A percentile compares a stretch with the other conserved stretches of the same genome.
phyloP scores from a whole-genome alignment of 1,140 invertebrate genomes.

The Teleopsis dalmanni region DNA sequence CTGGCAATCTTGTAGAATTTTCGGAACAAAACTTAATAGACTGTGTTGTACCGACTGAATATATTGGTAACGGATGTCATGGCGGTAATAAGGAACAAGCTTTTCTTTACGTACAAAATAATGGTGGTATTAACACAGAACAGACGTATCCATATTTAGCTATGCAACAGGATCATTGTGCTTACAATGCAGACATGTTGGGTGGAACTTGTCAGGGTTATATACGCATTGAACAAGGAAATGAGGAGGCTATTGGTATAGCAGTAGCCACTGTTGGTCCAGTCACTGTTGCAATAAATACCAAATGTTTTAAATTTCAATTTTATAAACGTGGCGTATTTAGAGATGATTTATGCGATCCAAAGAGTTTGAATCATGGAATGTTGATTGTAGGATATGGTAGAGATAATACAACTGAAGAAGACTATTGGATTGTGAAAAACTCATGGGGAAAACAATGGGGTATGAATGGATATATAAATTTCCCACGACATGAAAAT shows the following conservation, averaged over 20 bases:
- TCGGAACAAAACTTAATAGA: slow-evolving; percentile 89
- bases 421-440: slow-evolving; percentile 62
- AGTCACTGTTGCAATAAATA: slow-evolving; percentile 56
- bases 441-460: slow-evolving; percentile 52
- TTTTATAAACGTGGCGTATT: slow-evolving; percentile 61
- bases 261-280: slow-evolving; percentile 68
- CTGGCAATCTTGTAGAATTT: slow-evolving; percentile 60
- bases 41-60: slow-evolving; percentile 57
- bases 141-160: slow-evolving; percentile 67
- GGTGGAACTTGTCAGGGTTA: slow-evolving; percentile 5
- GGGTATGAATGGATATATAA: slow-evolving; percentile 56
- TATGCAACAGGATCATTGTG: slow-evolving; percentile 45
- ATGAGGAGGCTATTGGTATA: slow-evolving; percentile 60
- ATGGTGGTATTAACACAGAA: slow-evolving; percentile 63
- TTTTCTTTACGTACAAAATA: slow-evolving; percentile 70
- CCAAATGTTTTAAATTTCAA: slow-evolving; percentile 60
- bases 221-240: slow-evolving; percentile 55
- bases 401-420: slow-evolving; percentile 45
- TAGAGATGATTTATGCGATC: slow-evolving; percentile 53
- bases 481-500: slow-evolving; percentile 49
- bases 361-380: slow-evolving; percentile 50
- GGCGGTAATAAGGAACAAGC: slow-evolving; percentile 71
- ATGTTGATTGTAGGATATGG: slow-evolving; percentile 67
- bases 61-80: slow-evolving; percentile 75
- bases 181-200: not conserved